phyloP scores from a whole-genome alignment of 2,113 vertebrate species.

The Chloropsis hardwickii region DNA sequence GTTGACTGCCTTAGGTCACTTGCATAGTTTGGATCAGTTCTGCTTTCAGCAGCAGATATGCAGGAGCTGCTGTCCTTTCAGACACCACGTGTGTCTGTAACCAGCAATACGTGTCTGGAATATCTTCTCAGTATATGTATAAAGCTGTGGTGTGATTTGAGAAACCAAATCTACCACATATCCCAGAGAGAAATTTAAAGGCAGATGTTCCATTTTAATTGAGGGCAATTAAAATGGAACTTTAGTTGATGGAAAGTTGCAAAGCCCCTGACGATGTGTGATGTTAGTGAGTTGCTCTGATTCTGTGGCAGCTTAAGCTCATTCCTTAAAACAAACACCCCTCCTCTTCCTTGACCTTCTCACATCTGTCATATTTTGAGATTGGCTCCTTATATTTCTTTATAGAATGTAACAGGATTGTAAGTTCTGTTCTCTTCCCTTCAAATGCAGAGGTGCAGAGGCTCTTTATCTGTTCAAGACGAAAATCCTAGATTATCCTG shows the following conservation, averaged over 20 bases:
- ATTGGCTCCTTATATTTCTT: neutral
- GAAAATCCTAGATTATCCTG: neutral
- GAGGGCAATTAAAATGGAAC: neutral
- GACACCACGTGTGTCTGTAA: accelerated
- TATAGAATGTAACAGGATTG: neutral
- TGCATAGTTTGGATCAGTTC: neutral
- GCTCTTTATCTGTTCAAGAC: neutral
- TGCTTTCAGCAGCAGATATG: accelerated
- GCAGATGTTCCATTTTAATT: neutral
- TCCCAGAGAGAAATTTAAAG: neutral
- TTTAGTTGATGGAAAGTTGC: neutral
- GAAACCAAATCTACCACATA: neutral
- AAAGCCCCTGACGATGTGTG: neutral
- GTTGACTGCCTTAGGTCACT: neutral
- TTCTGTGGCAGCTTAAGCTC: neutral
- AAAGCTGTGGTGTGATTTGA: neutral
- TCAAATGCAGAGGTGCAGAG: neutral
- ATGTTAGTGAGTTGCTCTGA: neutral
- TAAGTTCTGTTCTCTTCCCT: neutral
- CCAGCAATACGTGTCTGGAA: neutral
- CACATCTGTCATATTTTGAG: neutral
- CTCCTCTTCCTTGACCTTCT: neutral
- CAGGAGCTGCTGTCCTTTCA: neutral
- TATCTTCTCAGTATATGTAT: neutral
- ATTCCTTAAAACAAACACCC: neutral